Percentiles rank a stretch among this genome's conserved stretches.
phyloP scores from a whole-genome alignment of 2,797 vertebrate species.

The Pelodytes ibericus region DNA sequence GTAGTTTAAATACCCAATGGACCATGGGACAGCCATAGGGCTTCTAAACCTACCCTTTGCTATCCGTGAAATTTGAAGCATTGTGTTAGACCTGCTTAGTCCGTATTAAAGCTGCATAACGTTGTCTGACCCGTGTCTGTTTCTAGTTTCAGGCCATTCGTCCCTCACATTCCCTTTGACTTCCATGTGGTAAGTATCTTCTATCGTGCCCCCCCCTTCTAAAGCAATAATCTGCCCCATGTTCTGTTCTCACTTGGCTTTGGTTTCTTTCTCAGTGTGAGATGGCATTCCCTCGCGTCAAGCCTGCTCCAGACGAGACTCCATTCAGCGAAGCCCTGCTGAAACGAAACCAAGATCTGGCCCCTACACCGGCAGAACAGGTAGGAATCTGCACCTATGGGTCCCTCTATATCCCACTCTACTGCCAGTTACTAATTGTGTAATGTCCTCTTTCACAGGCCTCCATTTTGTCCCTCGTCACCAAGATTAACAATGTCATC shows the following conservation, averaged over 20 bases:
- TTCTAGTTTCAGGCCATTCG: constrained; percentile 91
- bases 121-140: neutral
- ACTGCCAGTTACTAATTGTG: neutral
- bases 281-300: constrained; percentile 96
- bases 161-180: constrained; percentile 96
- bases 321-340: constrained; percentile 89
- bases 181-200: constrained; percentile 91
- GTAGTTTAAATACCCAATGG: too few relatives aligned
- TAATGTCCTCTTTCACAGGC: constrained; percentile 74
- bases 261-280: constrained; percentile 77
- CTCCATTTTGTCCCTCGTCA: constrained; percentile 94
- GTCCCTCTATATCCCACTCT: neutral
- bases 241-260: constrained; percentile 11
- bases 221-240: neutral
- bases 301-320: constrained; percentile 87
- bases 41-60: too few relatives aligned
- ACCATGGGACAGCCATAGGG: too few relatives aligned
- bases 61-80: too few relatives aligned
- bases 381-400: constrained; percentile 62
- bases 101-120: too few relatives aligned
- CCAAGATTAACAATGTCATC: constrained; percentile 97
- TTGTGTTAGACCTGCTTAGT: too few relatives aligned
- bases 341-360: constrained; percentile 95
- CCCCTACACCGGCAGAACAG: constrained; percentile 89
- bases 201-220: neutral